Base-by-base conservation (phyloP, 2,888 invertebrate species). In the Sesamia inferens region DNA sequence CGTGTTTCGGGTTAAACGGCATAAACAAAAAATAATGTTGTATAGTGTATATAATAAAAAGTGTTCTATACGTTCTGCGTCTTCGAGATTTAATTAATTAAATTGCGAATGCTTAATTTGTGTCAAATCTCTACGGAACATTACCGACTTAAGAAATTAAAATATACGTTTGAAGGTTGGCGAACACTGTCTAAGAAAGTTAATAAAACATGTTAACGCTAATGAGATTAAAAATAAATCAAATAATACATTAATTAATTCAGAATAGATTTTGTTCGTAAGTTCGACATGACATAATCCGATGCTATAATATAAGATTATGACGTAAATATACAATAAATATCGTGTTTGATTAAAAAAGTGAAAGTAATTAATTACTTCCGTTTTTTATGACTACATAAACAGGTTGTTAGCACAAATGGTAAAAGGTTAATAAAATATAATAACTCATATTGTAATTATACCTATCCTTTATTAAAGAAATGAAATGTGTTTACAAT, bases 351-450 rank as follows among this genome's bases (percentile, higher is more conserved):
- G 64, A 70, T 72, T 69, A 66, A 76, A 78, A 76, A 79, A 82
- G 87, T 79, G 88, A 88, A 88, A 88, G 85, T 85, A 76, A 82
- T 83, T 81, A 77, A 86, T 88, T 71, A 76, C 78, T 85, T 84
- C 83, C 85, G 77, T 75, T 78, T 84, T 81, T 78, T 62, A 81
- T 83, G 48, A 77, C 66, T 58, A 62, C 24, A 81, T 79, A 66
- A 79, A 79, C 69, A 68, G 42, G 73, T 83, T 71, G 55, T 69
- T 74, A 61, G 16, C 74, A 62, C 19, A 48, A 55, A 19, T 44
- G 62, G 19, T 48, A 48, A 39, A 31, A 31, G 13, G 54, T 62
- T 42, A 22, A 81, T 67, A 51, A 64, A 68, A 19, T 47, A 0
- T 11, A 61, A 81, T 76, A 55, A 47, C n/a, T 59, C 16, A 76